phyloP scores from a whole-genome alignment of 2,797 vertebrate species.

The Pteronotus mesoamericanus region DNA sequence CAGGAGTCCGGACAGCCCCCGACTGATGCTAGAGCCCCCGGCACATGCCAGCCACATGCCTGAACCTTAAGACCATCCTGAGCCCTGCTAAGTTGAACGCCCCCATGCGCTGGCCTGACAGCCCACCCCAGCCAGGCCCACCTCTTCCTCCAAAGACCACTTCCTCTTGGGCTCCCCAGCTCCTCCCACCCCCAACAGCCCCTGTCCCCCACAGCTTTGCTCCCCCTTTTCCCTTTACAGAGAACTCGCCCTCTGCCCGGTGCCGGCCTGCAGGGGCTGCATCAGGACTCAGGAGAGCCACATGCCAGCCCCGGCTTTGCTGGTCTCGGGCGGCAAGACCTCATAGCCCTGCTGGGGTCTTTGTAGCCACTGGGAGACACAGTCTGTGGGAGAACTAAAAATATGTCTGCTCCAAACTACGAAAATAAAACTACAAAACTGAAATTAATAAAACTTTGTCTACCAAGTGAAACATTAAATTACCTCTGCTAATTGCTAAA shows the following conservation, averaged over 20 bases:
- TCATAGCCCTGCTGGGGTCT: neutral
- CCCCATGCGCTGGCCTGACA: neutral
- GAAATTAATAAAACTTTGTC: neutral
- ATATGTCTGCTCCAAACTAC: neutral
- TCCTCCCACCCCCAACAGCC: neutral
- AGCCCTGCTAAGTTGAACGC: accelerated
- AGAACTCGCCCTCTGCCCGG: neutral
- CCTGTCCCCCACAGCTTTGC: neutral
- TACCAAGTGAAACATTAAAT: neutral
- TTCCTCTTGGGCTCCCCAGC: neutral
- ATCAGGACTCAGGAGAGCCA: neutral
- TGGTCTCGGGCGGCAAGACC: neutral
- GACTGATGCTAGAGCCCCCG: accelerated
- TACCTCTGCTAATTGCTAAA: neutral
- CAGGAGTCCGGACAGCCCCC: neutral
- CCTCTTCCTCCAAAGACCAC: neutral
- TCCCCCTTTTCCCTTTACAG: neutral
- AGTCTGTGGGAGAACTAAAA: neutral
- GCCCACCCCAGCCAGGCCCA: neutral
- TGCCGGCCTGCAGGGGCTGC: accelerated
- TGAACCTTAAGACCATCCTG: neutral
- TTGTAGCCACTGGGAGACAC: neutral
- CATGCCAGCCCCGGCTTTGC: neutral
- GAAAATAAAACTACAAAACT: neutral
- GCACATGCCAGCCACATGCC: too few relatives aligned